A percentile compares a stretch with the other conserved stretches of the same genome.
Conservation (phyloP, 1,140 invertebrate genomes). For the Hycleus phaleratus region DNA sequence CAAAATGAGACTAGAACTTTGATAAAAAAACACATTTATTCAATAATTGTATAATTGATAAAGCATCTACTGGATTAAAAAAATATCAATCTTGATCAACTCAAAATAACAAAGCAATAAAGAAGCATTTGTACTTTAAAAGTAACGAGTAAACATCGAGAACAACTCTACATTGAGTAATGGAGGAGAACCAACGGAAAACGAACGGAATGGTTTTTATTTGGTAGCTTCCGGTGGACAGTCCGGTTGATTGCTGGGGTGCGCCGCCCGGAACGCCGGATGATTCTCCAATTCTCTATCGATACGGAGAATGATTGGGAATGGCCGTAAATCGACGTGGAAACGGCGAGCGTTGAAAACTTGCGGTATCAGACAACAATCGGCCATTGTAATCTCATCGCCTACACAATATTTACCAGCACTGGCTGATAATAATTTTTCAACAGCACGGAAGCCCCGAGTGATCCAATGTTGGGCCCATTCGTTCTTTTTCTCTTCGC, state of each 20-base stretch:
- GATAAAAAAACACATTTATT: too few species aligned
- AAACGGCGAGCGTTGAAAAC: conserved; percentile 55
- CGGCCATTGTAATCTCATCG: conserved; percentile 87
- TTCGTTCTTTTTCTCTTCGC: conserved; percentile 77
- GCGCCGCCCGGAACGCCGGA: conserved; percentile 79
- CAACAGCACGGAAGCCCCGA: conserved; percentile 80
- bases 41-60: too few species aligned
- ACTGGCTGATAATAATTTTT: conserved; percentile 73
- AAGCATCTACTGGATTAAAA: too few species aligned
- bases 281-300: conserved; percentile 78
- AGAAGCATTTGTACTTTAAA: too few species aligned
- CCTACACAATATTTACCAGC: conserved; percentile 93
- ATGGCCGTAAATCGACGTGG: conserved; percentile 81
- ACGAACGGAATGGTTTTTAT: conserved; percentile 40
- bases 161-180: too few species aligned
- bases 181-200: too few species aligned
- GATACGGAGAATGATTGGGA: conserved; percentile 81
- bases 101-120: too few species aligned
- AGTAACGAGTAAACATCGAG: too few species aligned
- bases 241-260: conserved; percentile 85
- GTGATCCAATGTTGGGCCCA: conserved; percentile 93
- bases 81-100: too few species aligned
- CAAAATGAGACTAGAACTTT: too few species aligned
- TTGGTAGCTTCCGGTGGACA: conserved; percentile 78
- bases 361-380: conserved; percentile 92